Percentiles rank a stretch among this genome's conserved stretches.
These are phyloP conservation scores for Drosophila quasianomalipes DNA, from an alignment of 2,888 invertebrate species.

Conservation along the genomic window DNA sequence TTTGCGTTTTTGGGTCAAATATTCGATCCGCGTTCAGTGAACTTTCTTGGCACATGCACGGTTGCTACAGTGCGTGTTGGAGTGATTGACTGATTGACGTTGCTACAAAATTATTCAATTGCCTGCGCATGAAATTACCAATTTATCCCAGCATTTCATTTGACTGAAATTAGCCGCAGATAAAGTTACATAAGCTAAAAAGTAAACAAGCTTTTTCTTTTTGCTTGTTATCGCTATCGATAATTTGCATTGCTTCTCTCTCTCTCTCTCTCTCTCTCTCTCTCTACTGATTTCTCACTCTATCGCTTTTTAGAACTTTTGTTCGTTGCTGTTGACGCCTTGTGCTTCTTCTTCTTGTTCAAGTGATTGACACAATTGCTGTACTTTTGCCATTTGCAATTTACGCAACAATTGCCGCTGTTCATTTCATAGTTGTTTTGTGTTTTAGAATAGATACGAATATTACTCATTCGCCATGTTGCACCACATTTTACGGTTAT, in stretches of 20 bases:
- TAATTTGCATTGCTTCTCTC: constrained; percentile 20
- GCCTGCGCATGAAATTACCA: constrained; percentile 15
- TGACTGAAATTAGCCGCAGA: constrained; percentile 52
- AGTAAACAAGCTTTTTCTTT: constrained; percentile 36
- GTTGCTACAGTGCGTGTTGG: constrained; percentile 30
- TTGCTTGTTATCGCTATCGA: constrained; percentile 49
- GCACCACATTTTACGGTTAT: constrained; percentile 7
- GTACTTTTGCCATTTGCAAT: constrained; percentile 48
- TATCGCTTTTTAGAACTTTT: neutral
- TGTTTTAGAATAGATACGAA: constrained; percentile 32
- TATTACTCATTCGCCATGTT: constrained; percentile 59
- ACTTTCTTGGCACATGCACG: constrained; percentile 41
- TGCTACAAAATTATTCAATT: constrained; percentile 35
- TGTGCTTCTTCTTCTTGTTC: constrained; percentile 4
- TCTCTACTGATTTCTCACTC: neutral
- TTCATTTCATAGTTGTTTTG: constrained; percentile 29
- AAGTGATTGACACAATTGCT: constrained; percentile 43
- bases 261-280: too few relatives aligned
- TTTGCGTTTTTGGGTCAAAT: constrained; percentile 38
- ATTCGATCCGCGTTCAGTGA: constrained; percentile 52
- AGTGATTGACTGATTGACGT: constrained; percentile 44
- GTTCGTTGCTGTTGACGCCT: constrained; percentile 1
- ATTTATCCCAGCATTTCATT: constrained; percentile 42
- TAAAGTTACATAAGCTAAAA: constrained; percentile 53
- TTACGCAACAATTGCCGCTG: constrained; percentile 43